Evolutionary conservation across 2,113 vertebrate species (phyloP), one percentile per base, ranked within the genome.

Genomic region (Haemorhous mexicanus): DNA sequence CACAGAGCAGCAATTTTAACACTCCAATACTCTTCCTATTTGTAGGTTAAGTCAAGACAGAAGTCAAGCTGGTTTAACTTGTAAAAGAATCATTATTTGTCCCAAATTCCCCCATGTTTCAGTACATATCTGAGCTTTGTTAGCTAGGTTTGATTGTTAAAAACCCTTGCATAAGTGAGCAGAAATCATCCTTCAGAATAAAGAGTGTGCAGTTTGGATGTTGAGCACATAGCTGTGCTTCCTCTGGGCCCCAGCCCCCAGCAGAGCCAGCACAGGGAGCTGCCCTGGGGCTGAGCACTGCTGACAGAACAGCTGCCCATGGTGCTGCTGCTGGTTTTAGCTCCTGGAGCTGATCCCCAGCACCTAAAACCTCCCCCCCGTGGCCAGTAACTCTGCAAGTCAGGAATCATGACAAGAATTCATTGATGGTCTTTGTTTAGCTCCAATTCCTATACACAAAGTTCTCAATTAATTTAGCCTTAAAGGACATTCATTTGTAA

Each of bases 381-480:
- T 53, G 44, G 9, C 18, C 0, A 7, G 13, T 2, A 41, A 12
- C n/a, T 7, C n/a, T 16, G 17, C 22, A 6, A 10, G 22, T n/a
- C 63, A 68, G 33, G 50, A 90, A 27, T 13, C 13, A n/a, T 1
- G 50, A 47, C 58, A 80, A 58, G 50, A 94, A 80, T 58, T 87
- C 41, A 39, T 8, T 67, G 35, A 16, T 28, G 0, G 0, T 37
- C 44, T 72, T 69, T 53, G 20, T 32, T 76, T 43, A 69, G 23
- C 32, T 58, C 21, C 35, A 61, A 35, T 11, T 66, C 35, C 44
- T 59, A 14, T 5, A 37, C 32, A 13, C 19, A 28, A 32, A 47
- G 44, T 55, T 37, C 50, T 85, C 61, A 46, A 37, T 78, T 86
- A 64, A 33, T 75, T 85, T 75, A 16, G 18, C 27, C 16, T 11